phyloP scores from a whole-genome alignment of 1,140 invertebrate species.

The Neotoxoptera formosana region DNA sequence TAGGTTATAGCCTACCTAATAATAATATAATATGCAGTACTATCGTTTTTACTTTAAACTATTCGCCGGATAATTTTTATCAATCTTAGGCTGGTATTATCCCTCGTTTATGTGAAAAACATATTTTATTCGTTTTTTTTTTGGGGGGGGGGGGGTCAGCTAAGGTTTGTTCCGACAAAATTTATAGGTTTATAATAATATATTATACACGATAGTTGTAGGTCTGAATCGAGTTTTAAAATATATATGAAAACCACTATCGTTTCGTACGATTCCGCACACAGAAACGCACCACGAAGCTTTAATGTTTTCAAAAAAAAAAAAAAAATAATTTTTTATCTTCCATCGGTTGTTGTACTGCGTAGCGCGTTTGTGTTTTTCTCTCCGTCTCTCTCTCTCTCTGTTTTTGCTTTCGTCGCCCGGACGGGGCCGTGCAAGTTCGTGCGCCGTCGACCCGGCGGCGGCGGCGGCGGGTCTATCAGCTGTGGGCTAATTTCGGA shows the following conservation, averaged over 20 bases:
- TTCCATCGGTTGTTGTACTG: conserved; percentile 2
- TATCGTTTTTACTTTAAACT: neutral
- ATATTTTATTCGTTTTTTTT: neutral
- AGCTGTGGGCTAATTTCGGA: conserved; percentile 52
- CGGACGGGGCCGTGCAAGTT: conserved; percentile 27
- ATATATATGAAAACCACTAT: neutral
- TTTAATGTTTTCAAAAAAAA: neutral
- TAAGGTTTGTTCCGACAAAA: neutral
- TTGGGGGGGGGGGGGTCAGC: too few species aligned
- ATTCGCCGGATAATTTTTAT: neutral
- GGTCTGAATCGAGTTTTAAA: too few species aligned
- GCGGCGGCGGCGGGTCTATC: conserved; percentile 32
- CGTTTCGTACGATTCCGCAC: neutral
- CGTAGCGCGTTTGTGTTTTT: neutral
- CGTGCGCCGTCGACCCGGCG: conserved; percentile 7
- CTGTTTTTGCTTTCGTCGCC: neutral
- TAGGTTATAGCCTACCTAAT: too few species aligned
- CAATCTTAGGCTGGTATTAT: neutral
- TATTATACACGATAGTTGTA: neutral
- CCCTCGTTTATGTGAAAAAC: neutral
- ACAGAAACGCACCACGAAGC: neutral
- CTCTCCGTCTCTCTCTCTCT: neutral
- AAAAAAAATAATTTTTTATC: neutral
- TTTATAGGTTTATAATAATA: neutral
- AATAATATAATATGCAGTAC: neutral